Evolutionary conservation across 2,888 invertebrate genomes (phyloP).

Genomic region (Drosophila lutescens): DNA sequence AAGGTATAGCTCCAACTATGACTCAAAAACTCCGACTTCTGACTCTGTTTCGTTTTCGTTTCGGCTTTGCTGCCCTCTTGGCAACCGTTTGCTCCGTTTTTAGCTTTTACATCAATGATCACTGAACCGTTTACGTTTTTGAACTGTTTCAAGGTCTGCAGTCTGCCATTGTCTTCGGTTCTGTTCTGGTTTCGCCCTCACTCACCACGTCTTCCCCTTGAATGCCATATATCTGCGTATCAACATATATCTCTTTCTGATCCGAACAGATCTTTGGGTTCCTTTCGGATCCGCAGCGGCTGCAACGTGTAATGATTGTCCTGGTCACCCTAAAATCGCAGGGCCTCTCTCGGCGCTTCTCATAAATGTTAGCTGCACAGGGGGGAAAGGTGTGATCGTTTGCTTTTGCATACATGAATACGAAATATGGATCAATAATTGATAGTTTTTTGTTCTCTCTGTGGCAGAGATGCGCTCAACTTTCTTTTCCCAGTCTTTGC

Average conservation of each 20-base stretch:
- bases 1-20: conserved; percentile 5
- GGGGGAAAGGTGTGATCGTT: background rate
- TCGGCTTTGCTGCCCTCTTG: conserved; percentile 30
- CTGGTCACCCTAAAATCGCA: conserved; percentile 14
- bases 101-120: conserved; percentile 82
- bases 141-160: conserved; percentile 84
- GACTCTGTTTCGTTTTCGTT: conserved; percentile 42
- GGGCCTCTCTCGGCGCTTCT: conserved; percentile 30
- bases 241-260: conserved; percentile 19
- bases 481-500: conserved; percentile 45
- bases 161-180: conserved; percentile 35
- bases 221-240: conserved; percentile 7
- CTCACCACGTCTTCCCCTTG: background rate
- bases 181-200: conserved; percentile 19
- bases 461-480: conserved; percentile 22
- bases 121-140: conserved; percentile 84
- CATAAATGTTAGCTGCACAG: conserved; percentile 10
- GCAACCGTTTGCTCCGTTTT: conserved; percentile 60
- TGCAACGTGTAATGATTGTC: conserved; percentile 23
- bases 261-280: conserved; percentile 15
- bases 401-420: background rate
- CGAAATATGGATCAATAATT: background rate
- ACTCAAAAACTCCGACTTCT: conserved; percentile 28
- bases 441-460: background rate
- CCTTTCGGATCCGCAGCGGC: conserved; percentile 28